Base-by-base conservation (phyloP, 1,140 invertebrate genomes). In the Onthophagus taurus region DNA sequence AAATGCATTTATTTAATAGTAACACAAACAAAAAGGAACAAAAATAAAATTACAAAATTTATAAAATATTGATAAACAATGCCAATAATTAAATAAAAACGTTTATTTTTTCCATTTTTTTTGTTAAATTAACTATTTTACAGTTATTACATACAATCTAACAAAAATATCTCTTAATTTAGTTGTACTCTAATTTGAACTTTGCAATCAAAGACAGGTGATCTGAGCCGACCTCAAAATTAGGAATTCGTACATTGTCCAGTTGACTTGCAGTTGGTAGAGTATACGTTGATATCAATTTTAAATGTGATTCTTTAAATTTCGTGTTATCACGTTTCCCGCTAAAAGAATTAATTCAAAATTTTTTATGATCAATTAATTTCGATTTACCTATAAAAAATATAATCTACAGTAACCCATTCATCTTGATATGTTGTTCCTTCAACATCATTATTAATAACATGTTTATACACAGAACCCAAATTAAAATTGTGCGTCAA, bases 391-490 rank as follows among this genome's bases (percentile, higher is more conserved):
- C 73, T 80, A 50, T 80, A 83, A 57, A 86, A 83, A 47, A 89
- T 84, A 54, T 88, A 89, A 66, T 89, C 85, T 0, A 89, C 85
- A 0, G 78, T 82, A 6, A 82, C 65, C 85, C 85, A 89, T n/a
- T 66, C 47, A 30, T 81, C 65, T 54, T 89, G 85, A 64, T 73
- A 74, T 0, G 85, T 86, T 2, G 84, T 83, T 0, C 74, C 84
- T 51, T 79, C 76, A 4, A 43, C 47, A 19, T 61, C 48, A 1
- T 65, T 63, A 9, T 63, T 49, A 3, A 46, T 19, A 4, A 43
- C 47, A 49, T 72, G 70, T 3, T 62, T 49, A 51, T 79, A 80
- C 7, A 73, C 72, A 0, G 76, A 78, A 12, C 59, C 53, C 2
- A 81, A 65, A 31, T 64, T 55, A 26, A 81, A 70, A 11, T 68